These are phyloP conservation scores for Andrena camellia DNA, from an alignment of 2,888 invertebrate genomes.

Conservation along the genomic window DNA sequence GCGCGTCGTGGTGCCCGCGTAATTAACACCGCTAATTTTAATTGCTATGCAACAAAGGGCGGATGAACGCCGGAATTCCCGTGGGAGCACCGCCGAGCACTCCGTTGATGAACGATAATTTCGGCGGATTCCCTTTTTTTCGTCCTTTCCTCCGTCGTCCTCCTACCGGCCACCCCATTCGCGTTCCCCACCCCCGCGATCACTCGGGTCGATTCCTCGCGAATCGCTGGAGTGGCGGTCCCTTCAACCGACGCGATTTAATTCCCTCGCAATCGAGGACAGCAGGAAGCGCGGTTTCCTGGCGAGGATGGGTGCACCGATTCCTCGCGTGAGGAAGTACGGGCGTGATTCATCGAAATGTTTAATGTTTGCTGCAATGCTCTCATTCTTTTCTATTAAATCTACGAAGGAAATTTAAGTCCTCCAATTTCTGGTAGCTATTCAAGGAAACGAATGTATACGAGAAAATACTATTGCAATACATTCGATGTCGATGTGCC, in stretches of 20 bases:
- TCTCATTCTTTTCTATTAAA: background rate
- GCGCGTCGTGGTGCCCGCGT: constrained; percentile 73
- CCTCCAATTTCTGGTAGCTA: no score
- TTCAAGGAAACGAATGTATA: no score
- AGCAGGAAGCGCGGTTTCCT: constrained; percentile 39
- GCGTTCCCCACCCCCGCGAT: constrained; percentile 44
- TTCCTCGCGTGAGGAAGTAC: constrained; percentile 18
- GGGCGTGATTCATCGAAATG: constrained; percentile 30
- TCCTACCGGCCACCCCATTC: constrained; percentile 31
- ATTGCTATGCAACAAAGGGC: constrained; percentile 83
- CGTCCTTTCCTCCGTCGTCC: constrained; percentile 37
- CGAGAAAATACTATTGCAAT: no score
- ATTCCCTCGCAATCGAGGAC: constrained; percentile 45
- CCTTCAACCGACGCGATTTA: constrained; percentile 56
- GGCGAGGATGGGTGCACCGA: constrained; percentile 11
- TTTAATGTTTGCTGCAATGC: background rate
- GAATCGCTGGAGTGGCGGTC: constrained; percentile 36
- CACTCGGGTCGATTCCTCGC: constrained; percentile 63
- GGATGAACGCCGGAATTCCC: constrained; percentile 80
- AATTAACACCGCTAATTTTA: constrained; percentile 85
- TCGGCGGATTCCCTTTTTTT: constrained; percentile 68
- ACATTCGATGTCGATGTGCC: no score
- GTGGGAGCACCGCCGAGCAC: constrained; percentile 75
- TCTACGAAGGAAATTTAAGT: no score
- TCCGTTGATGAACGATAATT: constrained; percentile 83